phyloP scores from a whole-genome alignment of 2,888 invertebrate species.

The Macrosiphum euphorbiae region DNA sequence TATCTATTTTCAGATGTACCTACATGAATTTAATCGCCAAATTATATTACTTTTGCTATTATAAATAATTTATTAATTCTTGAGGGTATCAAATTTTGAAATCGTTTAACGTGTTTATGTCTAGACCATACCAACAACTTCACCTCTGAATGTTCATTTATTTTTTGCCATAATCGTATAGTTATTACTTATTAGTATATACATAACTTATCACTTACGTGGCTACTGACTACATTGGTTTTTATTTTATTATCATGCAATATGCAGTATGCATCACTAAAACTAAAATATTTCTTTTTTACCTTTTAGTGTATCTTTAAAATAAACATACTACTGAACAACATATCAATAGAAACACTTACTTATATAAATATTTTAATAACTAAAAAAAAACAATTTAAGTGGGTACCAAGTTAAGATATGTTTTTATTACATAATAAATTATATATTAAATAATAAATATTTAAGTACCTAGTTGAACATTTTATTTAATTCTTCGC shows the following conservation, averaged over 20 bases:
- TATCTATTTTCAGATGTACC: background rate
- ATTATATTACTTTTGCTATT: background rate
- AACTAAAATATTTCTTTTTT: background rate
- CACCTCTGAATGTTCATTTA: background rate
- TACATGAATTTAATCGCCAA: background rate
- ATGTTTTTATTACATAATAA: too few species aligned
- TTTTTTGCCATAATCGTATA: background rate
- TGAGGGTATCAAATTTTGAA: background rate
- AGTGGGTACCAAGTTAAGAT: too few species aligned
- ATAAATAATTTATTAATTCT: background rate
- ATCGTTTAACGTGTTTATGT: background rate
- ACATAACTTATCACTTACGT: background rate
- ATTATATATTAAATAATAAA: too few species aligned
- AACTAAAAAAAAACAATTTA: too few species aligned
- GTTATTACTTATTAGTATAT: background rate
- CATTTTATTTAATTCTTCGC: background rate
- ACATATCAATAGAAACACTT: too few species aligned
- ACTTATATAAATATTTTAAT: too few species aligned
- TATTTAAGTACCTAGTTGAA: too few species aligned
- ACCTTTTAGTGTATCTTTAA: too few species aligned
- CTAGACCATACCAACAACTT: background rate
- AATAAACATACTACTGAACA: too few species aligned
- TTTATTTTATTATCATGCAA: background rate
- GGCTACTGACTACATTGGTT: background rate
- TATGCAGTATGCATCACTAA: background rate